Conservation (phyloP, 2,113 vertebrate genomes). For the Heterocephalus glaber region DNA sequence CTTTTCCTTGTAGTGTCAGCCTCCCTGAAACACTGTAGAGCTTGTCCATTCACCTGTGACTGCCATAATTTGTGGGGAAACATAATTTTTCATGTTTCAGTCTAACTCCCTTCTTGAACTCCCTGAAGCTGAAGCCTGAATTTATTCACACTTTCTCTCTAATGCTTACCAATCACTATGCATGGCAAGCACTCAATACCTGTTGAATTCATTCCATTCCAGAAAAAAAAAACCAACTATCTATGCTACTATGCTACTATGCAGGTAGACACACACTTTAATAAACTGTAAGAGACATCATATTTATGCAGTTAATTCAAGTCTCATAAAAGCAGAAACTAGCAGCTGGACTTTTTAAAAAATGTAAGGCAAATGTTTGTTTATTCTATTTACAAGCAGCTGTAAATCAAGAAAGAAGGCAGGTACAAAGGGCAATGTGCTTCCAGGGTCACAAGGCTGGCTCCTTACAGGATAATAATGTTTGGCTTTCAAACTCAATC, state of each 20-base stretch:
- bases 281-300: neutral
- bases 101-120: neutral
- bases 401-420: slow-evolving; percentile 21
- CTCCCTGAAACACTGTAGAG: neutral
- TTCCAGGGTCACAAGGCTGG: slow-evolving; percentile 13
- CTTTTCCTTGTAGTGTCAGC: neutral
- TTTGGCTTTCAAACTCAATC: slow-evolving; percentile 33
- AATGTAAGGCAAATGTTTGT: slow-evolving; percentile 40
- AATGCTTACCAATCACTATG: neutral
- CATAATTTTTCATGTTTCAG: neutral
- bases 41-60: neutral
- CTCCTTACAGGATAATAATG: neutral
- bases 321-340: slow-evolving; percentile 49
- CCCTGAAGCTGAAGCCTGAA: slow-evolving; percentile 1
- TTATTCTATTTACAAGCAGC: slow-evolving; percentile 48
- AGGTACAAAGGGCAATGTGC: slow-evolving; percentile 1
- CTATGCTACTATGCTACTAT: neutral
- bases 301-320: slow-evolving; percentile 45
- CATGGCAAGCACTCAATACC: neutral
- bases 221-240: neutral
- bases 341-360: neutral
- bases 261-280: neutral
- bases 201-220: neutral
- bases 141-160: slow-evolving; percentile 29
- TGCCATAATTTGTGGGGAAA: neutral